A percentile compares a stretch with the other conserved stretches of the same genome.
Evolutionary conservation across 2,797 vertebrate genomes (phyloP).

Genomic region (Taeniopygia guttata): DNA sequence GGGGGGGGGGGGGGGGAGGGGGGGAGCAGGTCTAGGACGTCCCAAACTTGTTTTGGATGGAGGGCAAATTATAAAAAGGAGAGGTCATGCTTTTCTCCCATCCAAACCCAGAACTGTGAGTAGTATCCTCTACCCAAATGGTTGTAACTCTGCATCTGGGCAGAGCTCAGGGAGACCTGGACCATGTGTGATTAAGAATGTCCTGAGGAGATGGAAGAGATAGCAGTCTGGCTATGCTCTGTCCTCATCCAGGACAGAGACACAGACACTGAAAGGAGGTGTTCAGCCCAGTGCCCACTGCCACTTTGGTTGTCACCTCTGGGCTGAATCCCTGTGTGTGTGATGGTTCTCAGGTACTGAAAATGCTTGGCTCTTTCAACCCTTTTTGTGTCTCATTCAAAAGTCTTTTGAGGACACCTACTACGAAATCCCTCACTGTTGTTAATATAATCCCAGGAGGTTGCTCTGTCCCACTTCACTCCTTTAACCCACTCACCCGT

Average conservation of each 20-base stretch:
- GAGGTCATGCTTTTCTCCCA: not conserved
- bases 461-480: not conserved
- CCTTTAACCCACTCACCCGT: constrained; percentile 9
- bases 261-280: not conserved
- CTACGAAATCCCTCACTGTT: not conserved
- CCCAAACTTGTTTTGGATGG: not conserved
- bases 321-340: not conserved
- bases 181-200: accelerated
- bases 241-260: not conserved
- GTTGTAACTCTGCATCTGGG: not conserved
- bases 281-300: not conserved
- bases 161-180: not conserved
- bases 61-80: not conserved
- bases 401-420: not conserved
- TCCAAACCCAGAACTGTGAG: not conserved
- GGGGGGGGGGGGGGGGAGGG: too few species aligned
- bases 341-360: not conserved
- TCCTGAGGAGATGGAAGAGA: not conserved
- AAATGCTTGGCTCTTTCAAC: not conserved
- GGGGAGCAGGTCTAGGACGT: not conserved
- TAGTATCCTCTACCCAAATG: not conserved
- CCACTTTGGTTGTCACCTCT: not conserved
- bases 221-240: not conserved
- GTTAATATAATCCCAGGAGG: not conserved
- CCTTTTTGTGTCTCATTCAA: not conserved